Base-by-base conservation (phyloP, 1,140 invertebrate genomes). In the Caenorhabditis brenneri region DNA sequence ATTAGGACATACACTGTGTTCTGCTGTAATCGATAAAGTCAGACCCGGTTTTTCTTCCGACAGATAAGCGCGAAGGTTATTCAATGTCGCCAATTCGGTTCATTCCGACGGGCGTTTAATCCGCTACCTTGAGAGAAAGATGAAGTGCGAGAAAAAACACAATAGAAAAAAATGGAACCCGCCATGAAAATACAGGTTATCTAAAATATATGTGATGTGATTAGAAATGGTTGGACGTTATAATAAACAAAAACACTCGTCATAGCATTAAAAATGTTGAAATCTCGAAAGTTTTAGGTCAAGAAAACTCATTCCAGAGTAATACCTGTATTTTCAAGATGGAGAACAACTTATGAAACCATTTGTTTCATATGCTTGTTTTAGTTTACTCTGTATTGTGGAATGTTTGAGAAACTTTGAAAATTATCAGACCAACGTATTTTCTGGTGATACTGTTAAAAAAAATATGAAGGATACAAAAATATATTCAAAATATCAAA, bases 11-110 rank as follows among this genome's bases (percentile, higher is more conserved):
- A 42, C 36, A n/a, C 36, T 24, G 65, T 15, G 65, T 74, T 74
- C 65, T 74, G 65, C 65, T 74, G 65, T 74, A 74, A 74, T 74
- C 65, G n/a, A 74, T 74, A 74, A 74, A 74, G 65, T 74, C 65
- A 74, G 65, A 74, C 65, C 65, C 65, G 65, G 65, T 74, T 74
- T 74, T 74, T 74, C 36, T 74, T 42, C 36, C 65, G 65, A 74
- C 65, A 74, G 65, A 74, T 74, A 42, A 74, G 65, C 65, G 65
- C 36, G 65, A 74, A 74, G 65, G 65, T 42, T 74, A 74, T 74
- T 74, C 36, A 65, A 65, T 65, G 58, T 65, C 58, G 36, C 65
- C 36, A n/a, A 42, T 74, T 74, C 36, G 65, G 65, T 74, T 74
- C n/a, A 42, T 46, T 65, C 31, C 24, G n/a, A n/a, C 31, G n/a